phyloP scores from a whole-genome alignment of 1,140 invertebrate genomes.

The Drosophila pseudoananassae region DNA sequence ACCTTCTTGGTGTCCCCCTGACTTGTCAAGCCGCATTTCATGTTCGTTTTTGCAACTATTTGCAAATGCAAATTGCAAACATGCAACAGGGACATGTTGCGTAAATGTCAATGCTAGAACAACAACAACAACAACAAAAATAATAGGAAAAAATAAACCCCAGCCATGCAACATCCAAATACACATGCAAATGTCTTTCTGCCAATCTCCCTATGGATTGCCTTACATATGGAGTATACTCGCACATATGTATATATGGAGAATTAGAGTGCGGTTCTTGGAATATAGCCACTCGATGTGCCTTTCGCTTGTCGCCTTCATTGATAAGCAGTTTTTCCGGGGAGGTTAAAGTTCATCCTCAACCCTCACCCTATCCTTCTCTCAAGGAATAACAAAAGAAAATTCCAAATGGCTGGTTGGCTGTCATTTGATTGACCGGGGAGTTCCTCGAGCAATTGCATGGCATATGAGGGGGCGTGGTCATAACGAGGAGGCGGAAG shows the following conservation, averaged over 20 bases:
- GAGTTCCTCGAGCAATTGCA: slow-evolving; percentile 46
- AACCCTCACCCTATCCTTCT: no score
- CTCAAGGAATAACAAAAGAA: slow-evolving; percentile 26
- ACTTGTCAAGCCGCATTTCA: slow-evolving; percentile 69
- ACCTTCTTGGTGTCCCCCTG: background rate
- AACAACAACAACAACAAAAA: slow-evolving; percentile 12
- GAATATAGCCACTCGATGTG: slow-evolving; percentile 36
- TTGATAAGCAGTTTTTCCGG: slow-evolving; percentile 50
- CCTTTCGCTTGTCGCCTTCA: slow-evolving; percentile 32
- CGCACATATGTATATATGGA: background rate
- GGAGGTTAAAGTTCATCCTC: background rate
- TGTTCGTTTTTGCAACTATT: slow-evolving; percentile 82
- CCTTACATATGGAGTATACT: background rate
- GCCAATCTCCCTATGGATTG: slow-evolving; percentile 31
- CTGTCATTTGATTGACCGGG: slow-evolving; percentile 46
- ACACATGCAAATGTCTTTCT: slow-evolving; percentile 52
- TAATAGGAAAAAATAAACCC: slow-evolving; percentile 1
- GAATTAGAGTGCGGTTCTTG: slow-evolving; percentile 8
- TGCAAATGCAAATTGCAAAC: slow-evolving; percentile 82
- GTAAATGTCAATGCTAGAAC: slow-evolving; percentile 75
- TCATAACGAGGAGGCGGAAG: slow-evolving; percentile 10
- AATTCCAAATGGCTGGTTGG: slow-evolving; percentile 21
- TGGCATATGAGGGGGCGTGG: slow-evolving; percentile 35
- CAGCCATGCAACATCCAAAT: slow-evolving; percentile 31
- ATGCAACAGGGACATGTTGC: slow-evolving; percentile 82